Evolutionary conservation across 2,797 vertebrate species (phyloP).

Genomic region (Parauchenoglanis ngamensis): DNA sequence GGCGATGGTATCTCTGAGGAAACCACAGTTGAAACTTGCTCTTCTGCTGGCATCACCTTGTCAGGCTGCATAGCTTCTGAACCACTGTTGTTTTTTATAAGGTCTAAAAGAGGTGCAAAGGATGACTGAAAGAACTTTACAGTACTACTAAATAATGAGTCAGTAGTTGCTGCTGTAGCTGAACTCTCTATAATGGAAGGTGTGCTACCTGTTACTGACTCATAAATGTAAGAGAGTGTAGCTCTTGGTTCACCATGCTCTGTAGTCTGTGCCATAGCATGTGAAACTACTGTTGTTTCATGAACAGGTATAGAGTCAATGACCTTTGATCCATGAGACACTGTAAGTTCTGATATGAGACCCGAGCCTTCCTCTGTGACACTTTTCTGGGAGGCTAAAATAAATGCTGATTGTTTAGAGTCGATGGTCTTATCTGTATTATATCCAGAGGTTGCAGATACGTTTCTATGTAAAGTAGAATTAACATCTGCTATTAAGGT

Average conservation of each 20-base stretch:
- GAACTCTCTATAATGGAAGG: background rate
- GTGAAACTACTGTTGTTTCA: background rate
- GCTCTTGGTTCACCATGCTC: background rate
- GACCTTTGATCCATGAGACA: background rate
- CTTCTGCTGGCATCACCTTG: background rate
- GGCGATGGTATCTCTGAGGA: background rate
- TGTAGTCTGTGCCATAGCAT: background rate
- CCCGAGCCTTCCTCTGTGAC: conserved; percentile 18
- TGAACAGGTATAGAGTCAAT: background rate
- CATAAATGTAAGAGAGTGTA: background rate
- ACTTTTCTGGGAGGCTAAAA: conserved; percentile 2
- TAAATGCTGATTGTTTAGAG: conserved; percentile 8
- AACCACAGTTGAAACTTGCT: background rate
- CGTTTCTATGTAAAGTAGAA: background rate
- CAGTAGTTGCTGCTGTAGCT: background rate
- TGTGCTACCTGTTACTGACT: background rate
- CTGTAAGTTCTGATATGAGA: background rate
- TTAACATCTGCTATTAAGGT: conserved; percentile 15
- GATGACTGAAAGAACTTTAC: conserved; percentile 8
- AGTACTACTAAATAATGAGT: conserved; percentile 5
- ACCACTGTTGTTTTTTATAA: conserved; percentile 9
- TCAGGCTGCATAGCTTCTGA: background rate
- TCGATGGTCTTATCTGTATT: conserved; percentile 23
- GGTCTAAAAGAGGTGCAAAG: conserved; percentile 2
- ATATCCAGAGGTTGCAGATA: conserved; percentile 8